Base-by-base conservation (phyloP, 2,888 invertebrate species). In the Hermaeophaga mercurialis region DNA sequence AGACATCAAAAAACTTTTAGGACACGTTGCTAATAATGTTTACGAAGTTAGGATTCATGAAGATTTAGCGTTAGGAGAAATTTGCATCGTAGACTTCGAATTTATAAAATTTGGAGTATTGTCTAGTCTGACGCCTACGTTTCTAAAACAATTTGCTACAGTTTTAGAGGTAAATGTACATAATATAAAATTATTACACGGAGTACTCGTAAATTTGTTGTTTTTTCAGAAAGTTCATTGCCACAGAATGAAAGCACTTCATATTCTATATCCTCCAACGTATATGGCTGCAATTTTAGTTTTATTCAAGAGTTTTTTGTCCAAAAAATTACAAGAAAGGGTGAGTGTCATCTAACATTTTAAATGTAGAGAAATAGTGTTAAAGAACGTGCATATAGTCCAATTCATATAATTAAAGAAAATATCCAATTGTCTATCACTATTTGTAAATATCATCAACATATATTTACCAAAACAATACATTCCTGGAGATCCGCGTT, bases 31-130 rank as follows among this genome's bases (percentile, higher is more conserved):
- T 1, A 44, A 36, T 17, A 59, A 62, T 28, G 11, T 57, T 12
- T 48, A 52, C 11, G 62, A 62, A 38, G 6, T 59, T 14, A 17
- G 59, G 15, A 19, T 62, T 5, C 46, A 56, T 9, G 59, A 59
- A 43, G 62, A 59, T 22, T 12, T 56, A 2, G 55, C 45, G 3
- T 31, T 57, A 12, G 59, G 59, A 7, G 39, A 36, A 7, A 44
- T 58, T 46, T 55, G 41, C 36, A 48, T 62, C 1, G 41, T 49
- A 8, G 62, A 62, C 33, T 57, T 41, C 8, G 15, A 19, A 17
- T 33, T 24, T 9, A 8, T 57, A 2, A 57, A 38, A 38, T 19
- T 57, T 4, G 55, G 57, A 2, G 52, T 54, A 18, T 17, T 49
- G n/a, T 24, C 52, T 8, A 56, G 57, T 45, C 28, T 55, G 5